phyloP scores from a whole-genome alignment of 1,140 invertebrate genomes.

The Rhopalosiphum padi region DNA sequence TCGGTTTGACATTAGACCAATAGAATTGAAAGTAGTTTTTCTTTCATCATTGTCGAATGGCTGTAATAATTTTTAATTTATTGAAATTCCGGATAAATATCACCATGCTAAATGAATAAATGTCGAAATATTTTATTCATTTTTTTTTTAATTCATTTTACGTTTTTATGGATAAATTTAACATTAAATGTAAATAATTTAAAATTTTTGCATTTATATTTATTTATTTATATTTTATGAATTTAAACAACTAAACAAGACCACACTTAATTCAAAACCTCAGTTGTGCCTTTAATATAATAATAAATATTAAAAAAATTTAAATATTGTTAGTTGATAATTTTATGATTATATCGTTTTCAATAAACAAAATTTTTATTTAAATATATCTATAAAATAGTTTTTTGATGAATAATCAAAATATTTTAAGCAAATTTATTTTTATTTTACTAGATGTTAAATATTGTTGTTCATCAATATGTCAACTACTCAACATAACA shows the following conservation, averaged over 20 bases:
- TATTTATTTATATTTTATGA: background rate
- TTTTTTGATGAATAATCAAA: background rate
- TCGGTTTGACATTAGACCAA: conserved; percentile 28
- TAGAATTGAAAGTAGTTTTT: background rate
- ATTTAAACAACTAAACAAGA: background rate
- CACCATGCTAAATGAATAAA: background rate
- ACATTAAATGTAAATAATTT: background rate
- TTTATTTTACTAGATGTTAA: background rate
- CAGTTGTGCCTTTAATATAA: too few relatives aligned
- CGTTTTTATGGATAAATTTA: background rate
- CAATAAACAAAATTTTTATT: background rate
- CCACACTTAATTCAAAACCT: background rate
- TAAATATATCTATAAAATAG: background rate
- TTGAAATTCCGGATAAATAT: background rate
- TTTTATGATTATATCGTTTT: background rate
- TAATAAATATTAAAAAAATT: too few relatives aligned
- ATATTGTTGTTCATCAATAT: background rate
- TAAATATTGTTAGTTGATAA: background rate
- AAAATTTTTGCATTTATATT: background rate
- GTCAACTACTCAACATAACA: background rate
- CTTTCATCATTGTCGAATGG: background rate
- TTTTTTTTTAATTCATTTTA: background rate
- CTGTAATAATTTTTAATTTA: conserved; percentile 27
- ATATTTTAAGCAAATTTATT: background rate
- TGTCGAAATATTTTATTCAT: background rate